Evolutionary conservation across 2,888 invertebrate genomes (phyloP).

Genomic region (Theodoxus fluviatilis): DNA sequence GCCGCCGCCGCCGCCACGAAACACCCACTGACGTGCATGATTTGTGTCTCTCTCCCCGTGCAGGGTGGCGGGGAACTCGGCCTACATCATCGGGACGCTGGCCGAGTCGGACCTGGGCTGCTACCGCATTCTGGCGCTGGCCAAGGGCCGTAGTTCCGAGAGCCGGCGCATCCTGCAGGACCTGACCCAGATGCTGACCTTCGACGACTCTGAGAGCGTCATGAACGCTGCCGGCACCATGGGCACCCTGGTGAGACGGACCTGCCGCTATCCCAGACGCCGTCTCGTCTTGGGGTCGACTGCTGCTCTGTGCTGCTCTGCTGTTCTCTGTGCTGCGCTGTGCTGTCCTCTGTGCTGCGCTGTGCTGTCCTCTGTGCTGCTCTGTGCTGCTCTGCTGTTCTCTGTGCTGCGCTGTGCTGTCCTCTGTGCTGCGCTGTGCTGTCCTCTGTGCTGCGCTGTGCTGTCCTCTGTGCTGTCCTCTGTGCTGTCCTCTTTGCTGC

Average conservation of each 20-base stretch:
- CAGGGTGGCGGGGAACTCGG: conserved; percentile 65
- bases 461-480: too few relatives aligned
- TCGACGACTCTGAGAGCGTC: conserved; percentile 64
- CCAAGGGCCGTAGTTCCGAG: conserved; percentile 43
- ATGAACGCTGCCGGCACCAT: conserved; percentile 66
- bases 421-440: too few relatives aligned
- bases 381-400: too few relatives aligned
- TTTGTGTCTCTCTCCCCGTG: conserved; percentile 8
- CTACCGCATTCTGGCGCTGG: conserved; percentile 55
- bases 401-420: too few relatives aligned
- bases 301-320: not conserved
- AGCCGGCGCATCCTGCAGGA: conserved; percentile 52
- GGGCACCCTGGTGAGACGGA: conserved; percentile 63
- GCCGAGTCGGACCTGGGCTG: conserved; percentile 64
- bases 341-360: not conserved
- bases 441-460: too few relatives aligned
- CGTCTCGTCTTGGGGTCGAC: too few relatives aligned
- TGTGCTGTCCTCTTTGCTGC: too few relatives aligned
- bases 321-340: not conserved
- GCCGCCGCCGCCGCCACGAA: too few relatives aligned
- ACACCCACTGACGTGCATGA: too few relatives aligned
- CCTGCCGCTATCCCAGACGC: too few relatives aligned
- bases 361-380: not conserved
- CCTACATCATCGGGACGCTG: conserved; percentile 64
- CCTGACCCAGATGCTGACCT: conserved; percentile 60